Percentiles rank a stretch among this genome's conserved stretches.
Evolutionary conservation across 2,797 vertebrate species (phyloP).

Genomic region (Echeneis naucrates): DNA sequence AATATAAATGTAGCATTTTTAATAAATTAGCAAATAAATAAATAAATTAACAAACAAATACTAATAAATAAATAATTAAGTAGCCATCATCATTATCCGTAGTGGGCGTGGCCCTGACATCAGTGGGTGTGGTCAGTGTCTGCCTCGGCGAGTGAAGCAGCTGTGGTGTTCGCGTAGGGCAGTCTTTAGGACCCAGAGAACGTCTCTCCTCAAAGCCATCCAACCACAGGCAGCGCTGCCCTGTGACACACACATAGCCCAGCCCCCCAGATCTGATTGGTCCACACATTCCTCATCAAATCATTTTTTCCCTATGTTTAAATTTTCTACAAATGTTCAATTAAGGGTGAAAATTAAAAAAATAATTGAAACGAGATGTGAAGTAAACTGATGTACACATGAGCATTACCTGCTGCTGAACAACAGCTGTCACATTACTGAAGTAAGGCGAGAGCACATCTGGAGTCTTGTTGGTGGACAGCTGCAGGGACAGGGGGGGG

Average conservation of each 20-base stretch:
- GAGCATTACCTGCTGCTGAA: conserved; percentile 55
- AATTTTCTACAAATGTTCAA: neutral
- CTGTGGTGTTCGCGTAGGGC: neutral
- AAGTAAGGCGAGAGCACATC: conserved; percentile 53
- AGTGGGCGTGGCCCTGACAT: neutral
- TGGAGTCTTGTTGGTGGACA: neutral
- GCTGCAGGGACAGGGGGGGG: conserved; percentile 14
- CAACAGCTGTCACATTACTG: conserved; percentile 24
- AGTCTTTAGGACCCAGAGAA: conserved; percentile 29
- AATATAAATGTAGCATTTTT: neutral
- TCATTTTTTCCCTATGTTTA: neutral
- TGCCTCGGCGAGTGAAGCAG: conserved; percentile 44
- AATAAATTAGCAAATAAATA: conserved; percentile 1
- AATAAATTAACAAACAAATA: conserved; percentile 1
- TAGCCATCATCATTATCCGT: accelerated
- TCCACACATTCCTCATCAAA: neutral
- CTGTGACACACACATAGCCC: conserved; percentile 46
- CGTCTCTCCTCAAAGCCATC: conserved; percentile 51
- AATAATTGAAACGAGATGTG: no score
- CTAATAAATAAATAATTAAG: neutral
- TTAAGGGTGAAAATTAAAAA: neutral
- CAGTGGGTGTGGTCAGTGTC: neutral
- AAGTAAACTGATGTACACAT: neutral
- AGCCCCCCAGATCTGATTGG: conserved; percentile 22
- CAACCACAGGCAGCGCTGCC: conserved; percentile 54